phyloP scores from a whole-genome alignment of 53 echinoderm and acorn worm species.

The Zoroaster sp. region DNA sequence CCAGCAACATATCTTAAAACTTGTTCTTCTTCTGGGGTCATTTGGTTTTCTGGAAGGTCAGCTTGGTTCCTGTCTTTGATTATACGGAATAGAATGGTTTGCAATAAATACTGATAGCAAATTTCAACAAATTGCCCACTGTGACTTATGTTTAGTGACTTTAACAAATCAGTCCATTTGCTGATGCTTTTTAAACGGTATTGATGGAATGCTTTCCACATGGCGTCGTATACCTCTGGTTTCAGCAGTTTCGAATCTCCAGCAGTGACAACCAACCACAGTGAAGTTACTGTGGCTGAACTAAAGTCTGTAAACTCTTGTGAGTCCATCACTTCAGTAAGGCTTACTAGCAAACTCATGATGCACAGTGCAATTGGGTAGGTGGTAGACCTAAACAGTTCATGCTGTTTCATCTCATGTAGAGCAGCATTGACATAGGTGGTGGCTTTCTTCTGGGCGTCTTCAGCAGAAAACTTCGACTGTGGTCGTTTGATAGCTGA shows the following conservation, averaged over 20 bases:
- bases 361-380: background rate
- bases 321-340: background rate
- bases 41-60: background rate
- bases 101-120: background rate
- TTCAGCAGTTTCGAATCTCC: background rate
- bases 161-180: background rate
- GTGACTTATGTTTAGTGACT: background rate
- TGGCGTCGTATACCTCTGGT: background rate
- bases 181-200: background rate
- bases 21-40: background rate
- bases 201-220: background rate
- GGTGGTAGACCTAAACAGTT: background rate
- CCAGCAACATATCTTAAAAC: background rate
- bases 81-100: background rate
- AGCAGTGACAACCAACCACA: background rate
- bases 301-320: background rate
- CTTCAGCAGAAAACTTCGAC: background rate
- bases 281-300: background rate
- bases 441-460: background rate
- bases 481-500: background rate
- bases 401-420: background rate
- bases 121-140: background rate
- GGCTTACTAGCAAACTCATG: background rate
- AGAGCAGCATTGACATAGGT: conserved; percentile 41
- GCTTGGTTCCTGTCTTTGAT: background rate